phyloP scores from a whole-genome alignment of 1,140 invertebrate genomes.

The Lutraria rhynchaena region DNA sequence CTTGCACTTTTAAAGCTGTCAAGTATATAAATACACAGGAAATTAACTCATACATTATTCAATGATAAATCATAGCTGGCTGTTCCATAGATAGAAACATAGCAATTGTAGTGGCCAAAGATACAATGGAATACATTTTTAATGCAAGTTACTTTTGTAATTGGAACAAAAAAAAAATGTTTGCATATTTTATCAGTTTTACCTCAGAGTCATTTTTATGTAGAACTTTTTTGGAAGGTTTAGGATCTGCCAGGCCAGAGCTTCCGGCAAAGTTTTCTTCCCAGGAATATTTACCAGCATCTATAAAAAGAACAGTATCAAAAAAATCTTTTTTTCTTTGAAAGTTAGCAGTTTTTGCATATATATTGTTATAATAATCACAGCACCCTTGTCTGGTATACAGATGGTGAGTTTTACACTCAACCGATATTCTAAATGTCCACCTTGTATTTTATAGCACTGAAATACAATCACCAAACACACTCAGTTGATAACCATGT shows the following conservation, averaged over 20 bases:
- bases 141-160: no score
- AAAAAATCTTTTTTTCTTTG: not conserved
- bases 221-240: constrained; percentile 27
- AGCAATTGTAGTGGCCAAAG: no score
- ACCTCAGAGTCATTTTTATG: constrained; percentile 32
- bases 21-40: no score
- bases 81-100: no score
- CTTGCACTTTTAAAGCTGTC: no score
- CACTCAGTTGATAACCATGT: no score
- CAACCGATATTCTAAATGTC: not conserved
- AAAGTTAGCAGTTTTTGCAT: not conserved
- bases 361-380: not conserved
- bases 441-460: no score
- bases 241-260: constrained; percentile 86
- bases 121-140: no score
- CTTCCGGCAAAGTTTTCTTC: constrained; percentile 90
- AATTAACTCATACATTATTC: no score
- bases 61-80: not conserved
- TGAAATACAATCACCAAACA: no score
- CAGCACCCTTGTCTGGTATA: not conserved
- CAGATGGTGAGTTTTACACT: not conserved
- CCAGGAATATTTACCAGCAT: constrained; percentile 87
- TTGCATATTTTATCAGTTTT: no score
- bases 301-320: constrained; percentile 72
- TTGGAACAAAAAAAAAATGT: no score